Percentiles rank a stretch among this genome's conserved stretches.
Conservation (phyloP, 2,888 invertebrate species). For the Tinea semifulvella region DNA sequence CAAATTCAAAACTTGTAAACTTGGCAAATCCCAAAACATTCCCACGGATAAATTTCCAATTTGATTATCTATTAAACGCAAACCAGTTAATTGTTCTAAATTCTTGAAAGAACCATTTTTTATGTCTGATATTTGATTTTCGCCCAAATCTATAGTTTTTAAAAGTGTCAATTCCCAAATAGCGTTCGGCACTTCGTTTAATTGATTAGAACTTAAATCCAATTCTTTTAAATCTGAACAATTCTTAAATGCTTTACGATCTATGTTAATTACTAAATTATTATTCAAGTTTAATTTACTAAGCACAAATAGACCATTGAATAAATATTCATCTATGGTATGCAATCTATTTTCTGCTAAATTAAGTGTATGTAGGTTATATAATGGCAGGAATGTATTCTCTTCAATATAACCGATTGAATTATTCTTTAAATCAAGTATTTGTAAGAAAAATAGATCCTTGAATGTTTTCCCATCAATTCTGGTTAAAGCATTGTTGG, state of each 20-base stretch:
- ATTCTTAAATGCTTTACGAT: conserved; percentile 84
- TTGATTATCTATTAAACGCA: conserved; percentile 89
- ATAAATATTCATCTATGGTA: conserved; percentile 80
- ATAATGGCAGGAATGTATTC: conserved; percentile 86
- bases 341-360: conserved; percentile 88
- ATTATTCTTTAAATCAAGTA: conserved; percentile 86
- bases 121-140: conserved; percentile 87
- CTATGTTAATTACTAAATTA: conserved; percentile 80
- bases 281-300: conserved; percentile 87
- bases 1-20: conserved; percentile 84
- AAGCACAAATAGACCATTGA: conserved; percentile 85
- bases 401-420: conserved; percentile 88
- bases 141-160: conserved; percentile 89
- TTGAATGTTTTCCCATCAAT: conserved; percentile 87
- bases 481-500: conserved; percentile 84
- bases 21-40: conserved; percentile 87
- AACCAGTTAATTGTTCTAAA: conserved; percentile 84
- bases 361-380: conserved; percentile 90
- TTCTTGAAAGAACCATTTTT: conserved; percentile 86
- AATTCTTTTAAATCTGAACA: conserved; percentile 89
- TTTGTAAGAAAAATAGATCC: conserved; percentile 87
- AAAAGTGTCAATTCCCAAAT: conserved; percentile 82
- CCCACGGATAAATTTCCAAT: conserved; percentile 84
- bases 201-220: conserved; percentile 87
- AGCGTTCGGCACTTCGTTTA: conserved; percentile 82